These are phyloP conservation scores for Platycheirus albimanus DNA, from an alignment of 2,888 invertebrate species.

Conservation along the genomic window DNA sequence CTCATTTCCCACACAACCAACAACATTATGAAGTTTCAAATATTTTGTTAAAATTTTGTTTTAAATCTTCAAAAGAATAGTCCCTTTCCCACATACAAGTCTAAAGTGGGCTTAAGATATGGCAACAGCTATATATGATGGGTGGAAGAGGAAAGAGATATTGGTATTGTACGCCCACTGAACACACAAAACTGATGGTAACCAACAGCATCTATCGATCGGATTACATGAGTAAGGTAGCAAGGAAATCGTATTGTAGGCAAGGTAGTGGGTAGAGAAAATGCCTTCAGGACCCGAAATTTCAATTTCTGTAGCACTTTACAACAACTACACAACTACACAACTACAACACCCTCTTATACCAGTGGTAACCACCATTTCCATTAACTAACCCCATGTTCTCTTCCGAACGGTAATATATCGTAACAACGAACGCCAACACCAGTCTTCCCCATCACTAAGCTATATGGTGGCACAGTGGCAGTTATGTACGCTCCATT, in stretches of 20 bases:
- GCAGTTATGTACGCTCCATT: slow-evolving; percentile 27
- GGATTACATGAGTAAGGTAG: slow-evolving; percentile 1
- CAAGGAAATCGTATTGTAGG: not conserved
- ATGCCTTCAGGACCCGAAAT: slow-evolving; percentile 30
- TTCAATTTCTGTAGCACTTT: slow-evolving; percentile 57
- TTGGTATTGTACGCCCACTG: slow-evolving; percentile 54
- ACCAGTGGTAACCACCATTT: too few relatives aligned
- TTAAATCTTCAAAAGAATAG: slow-evolving; percentile 2
- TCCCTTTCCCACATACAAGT: too few relatives aligned
- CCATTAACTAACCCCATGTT: too few relatives aligned
- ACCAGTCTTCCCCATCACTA: too few relatives aligned
- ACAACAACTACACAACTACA: not conserved
- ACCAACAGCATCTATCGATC: slow-evolving; percentile 22
- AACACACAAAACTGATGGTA: slow-evolving; percentile 38
- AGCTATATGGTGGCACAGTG: too few relatives aligned
- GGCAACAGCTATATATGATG: too few relatives aligned
- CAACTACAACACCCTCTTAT: too few relatives aligned
- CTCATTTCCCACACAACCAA: slow-evolving; percentile 9
- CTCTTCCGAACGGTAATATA: too few relatives aligned
- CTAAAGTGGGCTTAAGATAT: too few relatives aligned
- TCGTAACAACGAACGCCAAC: too few relatives aligned
- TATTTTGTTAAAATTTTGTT: slow-evolving; percentile 8
- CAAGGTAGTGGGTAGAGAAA: not conserved
- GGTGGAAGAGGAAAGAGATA: too few relatives aligned
- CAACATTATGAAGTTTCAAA: slow-evolving; percentile 1